These are phyloP conservation scores for Tenualosa ilisha DNA, from an alignment of 2,797 vertebrate genomes.

Conservation along the genomic window DNA sequence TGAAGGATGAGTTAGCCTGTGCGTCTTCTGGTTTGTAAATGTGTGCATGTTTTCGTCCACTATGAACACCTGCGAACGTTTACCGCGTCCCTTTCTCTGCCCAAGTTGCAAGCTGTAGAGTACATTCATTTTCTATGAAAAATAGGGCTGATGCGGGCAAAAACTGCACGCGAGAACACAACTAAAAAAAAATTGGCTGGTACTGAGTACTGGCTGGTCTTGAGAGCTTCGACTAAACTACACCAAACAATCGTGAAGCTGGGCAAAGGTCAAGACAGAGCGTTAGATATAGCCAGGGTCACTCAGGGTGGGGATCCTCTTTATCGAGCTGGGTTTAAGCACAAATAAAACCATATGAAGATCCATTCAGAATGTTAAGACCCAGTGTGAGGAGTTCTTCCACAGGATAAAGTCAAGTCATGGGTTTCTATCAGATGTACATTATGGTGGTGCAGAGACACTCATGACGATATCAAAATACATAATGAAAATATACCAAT, in stretches of 20 bases:
- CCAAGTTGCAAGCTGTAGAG: not conserved
- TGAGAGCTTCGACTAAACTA: not conserved
- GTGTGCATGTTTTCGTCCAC: not conserved
- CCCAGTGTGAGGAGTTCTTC: not conserved
- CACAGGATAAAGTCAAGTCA: not conserved
- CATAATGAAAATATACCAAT: not conserved
- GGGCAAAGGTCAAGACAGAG: not conserved
- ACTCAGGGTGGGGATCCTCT: not conserved
- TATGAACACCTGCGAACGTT: not conserved
- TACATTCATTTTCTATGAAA: not conserved
- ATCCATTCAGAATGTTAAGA: not conserved
- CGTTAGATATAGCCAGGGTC: not conserved
- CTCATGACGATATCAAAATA: not conserved
- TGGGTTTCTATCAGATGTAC: not conserved
- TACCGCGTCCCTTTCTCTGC: not conserved
- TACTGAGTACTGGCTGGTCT: not conserved
- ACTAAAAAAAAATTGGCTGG: not conserved
- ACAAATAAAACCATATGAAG: not conserved
- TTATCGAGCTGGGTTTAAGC: not conserved
- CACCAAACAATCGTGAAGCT: not conserved
- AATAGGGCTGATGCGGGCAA: not conserved
- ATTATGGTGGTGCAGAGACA: not conserved
- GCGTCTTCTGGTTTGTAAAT: not conserved
- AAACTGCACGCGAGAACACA: not conserved
- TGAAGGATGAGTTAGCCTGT: not conserved